These are phyloP conservation scores for Paraescarpia echinospica DNA, from an alignment of 1,140 invertebrate genomes.

Conservation along the genomic window DNA sequence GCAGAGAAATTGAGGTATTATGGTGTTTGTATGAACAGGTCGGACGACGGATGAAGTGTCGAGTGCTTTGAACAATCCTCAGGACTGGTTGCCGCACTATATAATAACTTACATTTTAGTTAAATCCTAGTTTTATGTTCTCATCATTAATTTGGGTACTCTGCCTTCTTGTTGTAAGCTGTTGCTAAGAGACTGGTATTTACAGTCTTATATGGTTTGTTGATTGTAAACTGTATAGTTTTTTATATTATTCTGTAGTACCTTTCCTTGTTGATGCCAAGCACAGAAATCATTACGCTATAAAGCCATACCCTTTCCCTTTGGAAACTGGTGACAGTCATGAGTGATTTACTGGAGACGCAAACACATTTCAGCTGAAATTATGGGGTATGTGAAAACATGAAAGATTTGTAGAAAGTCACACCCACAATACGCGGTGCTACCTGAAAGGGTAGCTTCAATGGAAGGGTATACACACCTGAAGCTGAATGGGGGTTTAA, in stretches of 20 bases:
- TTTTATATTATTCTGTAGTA: neutral
- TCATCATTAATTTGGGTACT: neutral
- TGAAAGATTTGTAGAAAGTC: neutral
- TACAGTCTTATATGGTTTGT: neutral
- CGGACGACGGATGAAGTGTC: no score
- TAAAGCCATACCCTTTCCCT: neutral
- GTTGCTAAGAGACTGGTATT: neutral
- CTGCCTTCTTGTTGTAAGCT: neutral
- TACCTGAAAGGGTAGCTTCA: neutral
- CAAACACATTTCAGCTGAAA: neutral
- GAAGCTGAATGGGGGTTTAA: neutral
- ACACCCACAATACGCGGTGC: neutral
- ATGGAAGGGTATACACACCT: neutral
- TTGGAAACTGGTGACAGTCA: neutral
- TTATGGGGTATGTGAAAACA: neutral
- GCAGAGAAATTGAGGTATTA: no score
- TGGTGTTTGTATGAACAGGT: no score
- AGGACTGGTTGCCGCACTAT: no score
- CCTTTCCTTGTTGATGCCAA: neutral
- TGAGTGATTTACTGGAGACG: neutral
- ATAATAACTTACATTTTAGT: no score
- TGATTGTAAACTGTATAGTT: neutral
- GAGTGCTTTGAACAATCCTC: no score
- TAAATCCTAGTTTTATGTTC: no score
- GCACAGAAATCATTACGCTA: neutral